A percentile compares a stretch with the other conserved stretches of the same genome.
phyloP scores from a whole-genome alignment of 2,113 vertebrate species.

The Alectura lathami region DNA sequence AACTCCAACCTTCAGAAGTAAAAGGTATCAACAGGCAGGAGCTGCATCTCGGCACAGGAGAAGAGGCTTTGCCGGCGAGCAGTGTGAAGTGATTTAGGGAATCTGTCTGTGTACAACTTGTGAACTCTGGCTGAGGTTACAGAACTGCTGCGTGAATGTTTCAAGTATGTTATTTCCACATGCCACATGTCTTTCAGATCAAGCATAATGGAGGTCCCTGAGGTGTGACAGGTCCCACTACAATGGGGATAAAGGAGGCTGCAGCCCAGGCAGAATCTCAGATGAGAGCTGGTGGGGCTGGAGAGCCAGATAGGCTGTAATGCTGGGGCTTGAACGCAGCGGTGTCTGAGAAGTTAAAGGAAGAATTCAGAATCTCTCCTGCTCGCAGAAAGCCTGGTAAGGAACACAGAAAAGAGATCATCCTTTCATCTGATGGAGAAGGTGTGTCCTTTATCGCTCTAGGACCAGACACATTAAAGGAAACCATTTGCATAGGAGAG shows the following conservation, averaged over 20 bases:
- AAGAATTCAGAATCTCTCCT: neutral
- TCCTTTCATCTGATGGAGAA: neutral
- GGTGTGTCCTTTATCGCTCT: neutral
- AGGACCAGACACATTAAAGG: neutral
- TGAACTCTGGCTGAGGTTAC: conserved; percentile 45
- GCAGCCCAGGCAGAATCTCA: neutral
- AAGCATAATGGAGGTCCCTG: neutral
- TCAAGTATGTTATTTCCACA: conserved; percentile 24
- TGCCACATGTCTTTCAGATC: conserved; percentile 16
- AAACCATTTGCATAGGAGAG: conserved; percentile 12
- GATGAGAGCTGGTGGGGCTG: conserved; percentile 2
- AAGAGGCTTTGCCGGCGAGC: neutral
- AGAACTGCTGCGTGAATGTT: neutral
- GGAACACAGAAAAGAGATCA: neutral
- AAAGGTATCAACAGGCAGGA: neutral
- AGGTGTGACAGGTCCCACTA: neutral
- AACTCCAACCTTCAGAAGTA: conserved; percentile 32
- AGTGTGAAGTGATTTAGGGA: neutral
- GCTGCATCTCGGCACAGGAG: neutral
- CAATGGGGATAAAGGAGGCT: neutral
- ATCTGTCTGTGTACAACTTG: neutral
- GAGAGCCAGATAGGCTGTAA: neutral
- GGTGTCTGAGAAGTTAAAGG: neutral
- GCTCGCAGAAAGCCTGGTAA: neutral
- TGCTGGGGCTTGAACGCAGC: neutral